A percentile compares a stretch with the other conserved stretches of the same genome.
phyloP scores from a whole-genome alignment of 2,113 vertebrate species.

The Microcebus murinus region DNA sequence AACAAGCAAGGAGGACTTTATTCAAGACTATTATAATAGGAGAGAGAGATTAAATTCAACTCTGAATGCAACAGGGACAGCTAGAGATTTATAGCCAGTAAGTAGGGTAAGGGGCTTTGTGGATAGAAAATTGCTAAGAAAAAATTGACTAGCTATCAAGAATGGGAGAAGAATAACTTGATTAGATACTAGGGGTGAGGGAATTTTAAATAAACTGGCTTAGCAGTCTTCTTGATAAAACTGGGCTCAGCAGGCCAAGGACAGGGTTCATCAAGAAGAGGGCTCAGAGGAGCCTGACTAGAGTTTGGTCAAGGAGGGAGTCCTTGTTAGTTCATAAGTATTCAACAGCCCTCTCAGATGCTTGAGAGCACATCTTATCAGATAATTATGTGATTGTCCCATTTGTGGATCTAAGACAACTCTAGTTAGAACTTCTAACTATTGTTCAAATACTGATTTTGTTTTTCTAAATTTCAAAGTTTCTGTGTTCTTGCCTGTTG shows the following conservation, averaged over 20 bases:
- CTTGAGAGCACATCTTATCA: not conserved
- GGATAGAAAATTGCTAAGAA: not conserved
- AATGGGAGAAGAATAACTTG: not conserved
- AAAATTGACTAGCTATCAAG: not conserved
- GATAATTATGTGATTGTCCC: not conserved
- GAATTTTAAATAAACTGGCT: not conserved
- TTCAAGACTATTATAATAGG: not conserved
- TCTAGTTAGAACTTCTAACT: constrained; percentile 15
- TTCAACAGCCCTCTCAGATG: not conserved
- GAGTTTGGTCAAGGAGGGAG: not conserved
- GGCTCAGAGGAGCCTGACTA: not conserved
- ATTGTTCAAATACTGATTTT: constrained; percentile 14
- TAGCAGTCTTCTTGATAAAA: constrained; percentile 11
- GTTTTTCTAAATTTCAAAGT: constrained; percentile 4
- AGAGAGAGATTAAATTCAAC: constrained; percentile 1
- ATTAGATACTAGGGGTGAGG: not conserved
- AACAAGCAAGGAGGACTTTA: not conserved
- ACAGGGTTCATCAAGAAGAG: not conserved
- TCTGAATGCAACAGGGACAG: not conserved
- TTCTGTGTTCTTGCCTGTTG: not conserved
- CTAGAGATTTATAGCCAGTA: not conserved
- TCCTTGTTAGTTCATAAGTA: not conserved
- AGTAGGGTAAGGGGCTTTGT: not conserved
- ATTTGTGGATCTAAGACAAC: not conserved
- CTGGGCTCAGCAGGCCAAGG: not conserved